phyloP scores from a whole-genome alignment of 1,140 invertebrate species.

The Scaptomyza pallida region DNA sequence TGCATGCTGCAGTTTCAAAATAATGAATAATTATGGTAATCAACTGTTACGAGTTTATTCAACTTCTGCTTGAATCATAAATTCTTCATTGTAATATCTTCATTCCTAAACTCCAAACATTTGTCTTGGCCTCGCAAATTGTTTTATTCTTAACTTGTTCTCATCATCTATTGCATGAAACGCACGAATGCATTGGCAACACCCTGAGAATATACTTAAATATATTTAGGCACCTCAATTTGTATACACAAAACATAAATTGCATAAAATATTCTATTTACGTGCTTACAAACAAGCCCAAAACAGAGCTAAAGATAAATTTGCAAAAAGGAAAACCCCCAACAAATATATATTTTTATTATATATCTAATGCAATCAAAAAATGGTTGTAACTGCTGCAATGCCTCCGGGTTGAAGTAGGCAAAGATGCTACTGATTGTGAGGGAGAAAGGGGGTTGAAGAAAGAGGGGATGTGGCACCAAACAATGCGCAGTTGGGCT shows the following conservation, averaged over 20 bases:
- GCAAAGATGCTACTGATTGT: background rate
- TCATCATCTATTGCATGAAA: conserved; percentile 46
- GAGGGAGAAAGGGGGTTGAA: background rate
- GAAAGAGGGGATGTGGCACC: background rate
- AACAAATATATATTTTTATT: conserved; percentile 59
- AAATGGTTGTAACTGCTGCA: conserved; percentile 67
- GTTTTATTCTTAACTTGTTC: background rate
- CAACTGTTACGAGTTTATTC: background rate
- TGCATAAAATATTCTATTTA: conserved; percentile 82
- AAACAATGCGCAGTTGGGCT: conserved; percentile 65
- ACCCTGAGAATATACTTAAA: conserved; percentile 49
- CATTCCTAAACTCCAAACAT: conserved; percentile 11
- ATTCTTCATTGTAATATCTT: background rate
- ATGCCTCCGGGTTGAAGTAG: conserved; percentile 46
- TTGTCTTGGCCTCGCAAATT: conserved; percentile 3
- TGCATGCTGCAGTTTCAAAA: too few species aligned
- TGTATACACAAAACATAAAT: conserved; percentile 69
- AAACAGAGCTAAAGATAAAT: background rate
- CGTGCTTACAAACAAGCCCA: conserved; percentile 52
- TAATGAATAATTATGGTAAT: too few species aligned
- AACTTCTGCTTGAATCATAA: too few species aligned
- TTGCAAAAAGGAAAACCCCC: conserved; percentile 2
- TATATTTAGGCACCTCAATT: conserved; percentile 57
- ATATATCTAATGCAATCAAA: conserved; percentile 75
- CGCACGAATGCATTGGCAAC: conserved; percentile 69